Evolutionary conservation across 2,797 vertebrate genomes (phyloP).

Genomic region (Chelonia mydas): DNA sequence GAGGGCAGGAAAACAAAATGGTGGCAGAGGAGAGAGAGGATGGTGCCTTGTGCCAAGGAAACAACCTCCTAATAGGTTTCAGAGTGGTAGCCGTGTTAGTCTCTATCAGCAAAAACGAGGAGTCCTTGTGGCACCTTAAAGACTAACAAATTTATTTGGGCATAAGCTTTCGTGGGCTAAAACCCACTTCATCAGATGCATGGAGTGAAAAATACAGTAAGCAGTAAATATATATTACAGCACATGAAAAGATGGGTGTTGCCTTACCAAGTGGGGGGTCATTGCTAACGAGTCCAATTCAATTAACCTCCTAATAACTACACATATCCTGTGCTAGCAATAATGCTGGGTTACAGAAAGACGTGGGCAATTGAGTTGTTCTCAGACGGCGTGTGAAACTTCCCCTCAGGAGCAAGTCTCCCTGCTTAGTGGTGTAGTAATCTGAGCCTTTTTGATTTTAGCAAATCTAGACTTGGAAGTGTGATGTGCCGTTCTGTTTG

Average conservation of each 20-base stretch:
- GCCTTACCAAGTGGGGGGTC: too few relatives aligned
- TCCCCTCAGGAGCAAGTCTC: background rate
- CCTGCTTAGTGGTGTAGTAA: accelerated
- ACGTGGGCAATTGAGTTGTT: accelerated
- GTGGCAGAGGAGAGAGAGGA: background rate
- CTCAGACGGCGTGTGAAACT: accelerated
- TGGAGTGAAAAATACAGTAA: too few relatives aligned
- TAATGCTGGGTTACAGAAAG: background rate
- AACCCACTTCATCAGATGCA: too few relatives aligned
- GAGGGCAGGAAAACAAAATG: background rate
- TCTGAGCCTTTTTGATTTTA: background rate
- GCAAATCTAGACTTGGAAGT: background rate
- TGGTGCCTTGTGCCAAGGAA: background rate
- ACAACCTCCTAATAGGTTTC: background rate
- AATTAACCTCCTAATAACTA: background rate
- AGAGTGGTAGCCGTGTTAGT: too few relatives aligned
- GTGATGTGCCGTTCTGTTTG: background rate
- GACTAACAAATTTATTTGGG: too few relatives aligned
- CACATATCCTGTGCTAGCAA: background rate
- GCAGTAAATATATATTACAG: too few relatives aligned
- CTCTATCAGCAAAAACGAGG: too few relatives aligned
- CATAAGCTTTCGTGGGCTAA: too few relatives aligned
- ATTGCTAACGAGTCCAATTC: too few relatives aligned
- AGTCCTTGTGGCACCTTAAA: too few relatives aligned
- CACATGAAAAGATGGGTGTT: too few relatives aligned